Evolutionary conservation across 2,113 vertebrate species (phyloP).

Genomic region (Psittacara wagleri): DNA sequence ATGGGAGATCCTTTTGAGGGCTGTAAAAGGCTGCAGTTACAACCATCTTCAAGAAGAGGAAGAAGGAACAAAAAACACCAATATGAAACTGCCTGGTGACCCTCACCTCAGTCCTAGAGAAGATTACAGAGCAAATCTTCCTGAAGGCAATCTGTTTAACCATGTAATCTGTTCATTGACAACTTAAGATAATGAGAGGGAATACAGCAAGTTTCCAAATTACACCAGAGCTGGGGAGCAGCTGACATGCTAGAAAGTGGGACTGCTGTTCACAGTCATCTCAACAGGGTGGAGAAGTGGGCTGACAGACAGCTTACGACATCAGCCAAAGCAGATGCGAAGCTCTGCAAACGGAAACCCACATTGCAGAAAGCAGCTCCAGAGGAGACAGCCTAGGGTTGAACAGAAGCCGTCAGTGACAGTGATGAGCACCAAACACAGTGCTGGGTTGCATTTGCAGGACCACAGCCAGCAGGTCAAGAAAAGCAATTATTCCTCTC

Average conservation of each 20-base stretch:
- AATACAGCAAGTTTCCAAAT: background rate
- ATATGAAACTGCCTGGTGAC: background rate
- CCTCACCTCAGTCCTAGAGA: background rate
- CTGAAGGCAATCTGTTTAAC: background rate
- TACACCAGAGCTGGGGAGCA: background rate
- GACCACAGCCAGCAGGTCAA: background rate
- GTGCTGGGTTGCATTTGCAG: fast-evolving
- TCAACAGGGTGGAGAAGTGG: background rate
- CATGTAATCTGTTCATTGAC: background rate
- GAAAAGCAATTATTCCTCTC: background rate
- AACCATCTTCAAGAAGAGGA: background rate
- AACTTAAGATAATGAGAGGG: background rate
- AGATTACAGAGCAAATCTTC: background rate
- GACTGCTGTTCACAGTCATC: fast-evolving
- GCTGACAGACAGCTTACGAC: background rate
- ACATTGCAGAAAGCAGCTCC: background rate
- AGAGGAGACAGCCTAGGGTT: background rate
- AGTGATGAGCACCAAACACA: background rate
- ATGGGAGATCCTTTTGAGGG: background rate
- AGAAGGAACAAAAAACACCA: background rate
- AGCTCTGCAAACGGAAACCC: background rate
- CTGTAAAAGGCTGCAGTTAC: background rate
- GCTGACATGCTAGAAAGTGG: background rate
- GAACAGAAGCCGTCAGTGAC: fast-evolving
- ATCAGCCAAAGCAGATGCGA: background rate